Base-by-base conservation (phyloP, 2,888 invertebrate species). In the Apamea crenata region DNA sequence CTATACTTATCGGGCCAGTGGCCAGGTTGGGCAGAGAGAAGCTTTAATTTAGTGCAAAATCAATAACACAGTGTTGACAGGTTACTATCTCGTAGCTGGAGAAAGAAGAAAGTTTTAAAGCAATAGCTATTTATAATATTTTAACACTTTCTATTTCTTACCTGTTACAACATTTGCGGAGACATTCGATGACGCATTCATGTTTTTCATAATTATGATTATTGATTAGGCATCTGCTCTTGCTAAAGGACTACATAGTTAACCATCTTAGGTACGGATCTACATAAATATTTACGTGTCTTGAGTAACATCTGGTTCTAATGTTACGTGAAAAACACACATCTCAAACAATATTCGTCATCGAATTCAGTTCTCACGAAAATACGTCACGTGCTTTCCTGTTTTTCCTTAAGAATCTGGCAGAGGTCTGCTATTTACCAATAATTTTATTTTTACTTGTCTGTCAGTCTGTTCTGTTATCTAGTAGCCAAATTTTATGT, bases 321-420 rank as follows among this genome's bases (percentile, higher is more conserved):
- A 56, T 29, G 25, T 65, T 67, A 68, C 44, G 53, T 76, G 36
- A 68, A 14, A 68, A 80, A 68, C 8, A 25, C 25, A 7, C 53
- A 81, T 12, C 1, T 68, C 44, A 50, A 32, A 74, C 21, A 82
- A 53, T 61, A 68, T 82, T 67, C 40, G 59, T 61, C 66, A 67
- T 67, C 44, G 32, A 59, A 80, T 67, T 61, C 12, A 53, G 77
- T 76, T 82, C 53, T 63, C 59, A 82, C 40, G 50, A 59, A 73
- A 76, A 76, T 63, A 63, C 44, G 18, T 82, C 50, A 76, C 21
- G 53, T 47, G 32, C 32, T 75, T 82, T 76, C 44, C n/a, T n/a
- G 32, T 67, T 67, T 81, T 50, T 82, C 32, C 12, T 7, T 40
- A 67, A 36, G 14, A 56, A 68, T n/a, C 44, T 25, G 29, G 14